These are phyloP conservation scores for Parapsyche elsis DNA, from an alignment of 1,140 invertebrate species.

Conservation along the genomic window DNA sequence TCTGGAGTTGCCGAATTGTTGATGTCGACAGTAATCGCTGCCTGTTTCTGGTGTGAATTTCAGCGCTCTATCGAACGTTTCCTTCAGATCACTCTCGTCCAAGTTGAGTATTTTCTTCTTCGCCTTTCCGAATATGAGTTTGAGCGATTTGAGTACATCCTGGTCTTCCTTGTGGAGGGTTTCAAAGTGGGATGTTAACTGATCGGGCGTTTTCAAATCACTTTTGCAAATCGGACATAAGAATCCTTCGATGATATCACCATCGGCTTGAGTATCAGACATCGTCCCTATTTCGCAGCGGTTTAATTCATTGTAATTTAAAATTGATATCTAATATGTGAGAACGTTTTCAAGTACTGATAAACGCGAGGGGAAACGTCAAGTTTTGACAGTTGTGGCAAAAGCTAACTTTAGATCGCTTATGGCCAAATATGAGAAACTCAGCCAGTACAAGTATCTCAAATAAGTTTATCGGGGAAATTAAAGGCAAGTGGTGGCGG, in stretches of 20 bases:
- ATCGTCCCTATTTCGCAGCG: background rate
- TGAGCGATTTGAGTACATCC: conserved; percentile 89
- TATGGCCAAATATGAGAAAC: background rate
- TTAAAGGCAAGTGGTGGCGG: too few species aligned
- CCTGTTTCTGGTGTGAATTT: conserved; percentile 56
- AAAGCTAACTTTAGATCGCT: background rate
- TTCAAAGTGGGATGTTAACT: conserved; percentile 89
- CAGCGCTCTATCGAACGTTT: conserved; percentile 67
- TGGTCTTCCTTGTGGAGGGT: conserved; percentile 89
- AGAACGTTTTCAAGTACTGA: background rate
- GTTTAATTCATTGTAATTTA: too few species aligned
- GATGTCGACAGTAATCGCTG: conserved; percentile 68
- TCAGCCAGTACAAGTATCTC: too few species aligned
- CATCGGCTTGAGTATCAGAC: background rate
- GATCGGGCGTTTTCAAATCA: conserved; percentile 84
- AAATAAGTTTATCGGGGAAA: too few species aligned
- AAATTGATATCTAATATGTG: background rate
- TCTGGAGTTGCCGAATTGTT: conserved; percentile 74
- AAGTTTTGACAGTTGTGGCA: background rate
- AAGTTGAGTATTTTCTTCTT: conserved; percentile 89
- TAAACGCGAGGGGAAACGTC: background rate
- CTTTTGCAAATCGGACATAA: conserved; percentile 93
- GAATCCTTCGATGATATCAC: conserved; percentile 86
- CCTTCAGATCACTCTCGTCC: conserved; percentile 74
- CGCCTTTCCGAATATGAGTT: conserved; percentile 89